A percentile compares a stretch with the other conserved stretches of the same genome.
phyloP scores from a whole-genome alignment of 2,797 vertebrate species.

The Manis pentadactyla region DNA sequence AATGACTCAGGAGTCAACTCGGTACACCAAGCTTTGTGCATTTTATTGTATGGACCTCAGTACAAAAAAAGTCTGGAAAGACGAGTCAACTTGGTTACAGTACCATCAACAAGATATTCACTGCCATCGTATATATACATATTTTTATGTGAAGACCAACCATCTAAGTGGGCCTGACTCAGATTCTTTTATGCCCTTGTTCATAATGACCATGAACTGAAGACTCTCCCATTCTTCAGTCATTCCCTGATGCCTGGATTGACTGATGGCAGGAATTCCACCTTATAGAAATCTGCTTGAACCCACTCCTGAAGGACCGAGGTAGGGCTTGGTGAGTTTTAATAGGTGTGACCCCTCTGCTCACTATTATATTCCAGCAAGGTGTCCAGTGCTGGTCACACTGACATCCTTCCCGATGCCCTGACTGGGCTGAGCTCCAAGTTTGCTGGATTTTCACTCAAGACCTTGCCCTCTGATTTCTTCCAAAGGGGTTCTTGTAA shows the following conservation, averaged over 20 bases:
- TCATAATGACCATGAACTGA: not conserved
- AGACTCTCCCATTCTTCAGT: too few species aligned
- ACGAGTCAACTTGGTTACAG: not conserved
- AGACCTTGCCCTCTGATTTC: not conserved
- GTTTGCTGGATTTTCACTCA: not conserved
- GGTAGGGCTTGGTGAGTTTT: not conserved
- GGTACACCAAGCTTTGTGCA: not conserved
- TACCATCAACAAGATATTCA: not conserved
- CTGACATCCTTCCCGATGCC: not conserved
- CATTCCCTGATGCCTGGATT: not conserved
- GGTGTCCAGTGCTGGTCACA: not conserved
- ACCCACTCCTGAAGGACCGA: not conserved
- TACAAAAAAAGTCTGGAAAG: too few species aligned
- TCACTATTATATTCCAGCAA: not conserved
- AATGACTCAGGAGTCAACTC: not conserved
- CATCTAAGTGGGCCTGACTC: not conserved
- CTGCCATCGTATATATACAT: too few species aligned
- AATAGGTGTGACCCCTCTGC: not conserved
- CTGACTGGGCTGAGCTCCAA: not conserved
- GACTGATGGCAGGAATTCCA: not conserved
- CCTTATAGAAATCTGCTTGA: not conserved
- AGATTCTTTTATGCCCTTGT: not conserved
- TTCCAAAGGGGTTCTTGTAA: not conserved
- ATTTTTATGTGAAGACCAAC: not conserved
- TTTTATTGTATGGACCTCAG: too few species aligned